Conservation (phyloP, 1,140 invertebrate species). For the Drosophila paulistorum region DNA sequence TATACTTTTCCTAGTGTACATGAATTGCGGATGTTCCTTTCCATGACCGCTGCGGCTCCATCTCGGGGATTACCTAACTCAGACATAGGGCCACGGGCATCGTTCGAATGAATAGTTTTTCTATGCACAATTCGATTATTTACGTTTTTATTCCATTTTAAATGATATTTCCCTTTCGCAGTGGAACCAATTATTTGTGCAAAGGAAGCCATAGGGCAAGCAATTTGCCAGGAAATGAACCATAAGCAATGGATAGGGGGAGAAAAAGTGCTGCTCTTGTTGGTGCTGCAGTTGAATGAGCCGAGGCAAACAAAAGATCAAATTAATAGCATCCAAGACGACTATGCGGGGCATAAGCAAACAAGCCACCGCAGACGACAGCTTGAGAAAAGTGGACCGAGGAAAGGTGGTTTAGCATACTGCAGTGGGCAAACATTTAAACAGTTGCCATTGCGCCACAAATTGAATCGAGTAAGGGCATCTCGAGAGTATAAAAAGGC, state of each 20-base stretch:
- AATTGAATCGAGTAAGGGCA: not conserved
- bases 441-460: slow-evolving; percentile 47
- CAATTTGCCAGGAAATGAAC: slow-evolving; percentile 59
- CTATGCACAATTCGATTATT: slow-evolving; percentile 77
- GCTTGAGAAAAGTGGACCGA: not conserved
- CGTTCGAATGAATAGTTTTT: slow-evolving; percentile 57
- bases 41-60: not conserved
- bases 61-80: slow-evolving; percentile 28
- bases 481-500: slow-evolving; percentile 53
- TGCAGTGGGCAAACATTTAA: slow-evolving; percentile 64
- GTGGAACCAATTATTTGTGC: slow-evolving; percentile 67
- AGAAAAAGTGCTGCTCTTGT: slow-evolving; percentile 45
- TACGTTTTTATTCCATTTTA: slow-evolving; percentile 69
- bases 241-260: slow-evolving; percentile 14
- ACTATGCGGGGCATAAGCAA: slow-evolving; percentile 6
- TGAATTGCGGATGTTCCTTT: slow-evolving; percentile 6
- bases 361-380: slow-evolving; percentile 49
- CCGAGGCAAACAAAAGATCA: slow-evolving; percentile 71
- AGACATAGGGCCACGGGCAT: slow-evolving; percentile 19
- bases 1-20: slow-evolving; percentile 1
- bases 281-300: slow-evolving; percentile 25
- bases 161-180: slow-evolving; percentile 66
- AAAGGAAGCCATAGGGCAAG: slow-evolving; percentile 46
- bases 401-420: slow-evolving; percentile 24
- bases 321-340: slow-evolving; percentile 65